Evolutionary conservation across 2,888 invertebrate genomes (phyloP), one percentile per base, ranked within the genome.

Genomic region (Epinotia bilunana): DNA sequence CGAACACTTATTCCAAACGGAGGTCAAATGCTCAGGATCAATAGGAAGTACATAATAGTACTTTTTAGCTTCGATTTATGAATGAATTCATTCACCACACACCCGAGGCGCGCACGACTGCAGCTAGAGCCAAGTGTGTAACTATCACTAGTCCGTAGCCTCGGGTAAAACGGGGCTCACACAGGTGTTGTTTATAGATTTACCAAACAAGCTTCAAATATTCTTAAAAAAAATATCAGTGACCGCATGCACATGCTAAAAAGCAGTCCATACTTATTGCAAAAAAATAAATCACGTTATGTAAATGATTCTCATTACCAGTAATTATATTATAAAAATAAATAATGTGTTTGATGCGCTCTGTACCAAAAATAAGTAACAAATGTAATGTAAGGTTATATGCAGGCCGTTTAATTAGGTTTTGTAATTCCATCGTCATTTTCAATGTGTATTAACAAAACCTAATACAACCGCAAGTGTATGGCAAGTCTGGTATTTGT

Each of bases 211-310:
- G 65, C 18, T 49, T 13, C n/a, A 43, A n/a, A n/a, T 23, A 61
- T 70, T 46, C 46, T 23, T 55, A 20, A 49, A 65, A 72, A 28
- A 63, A 61, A n/a, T 53, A 57, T 43, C 18, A 13, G n/a, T 43
- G 23, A 43, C 57, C 67, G 67, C 91, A 90, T 91, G 90, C 90
- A 53, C 90, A 89, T 90, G 91, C 91, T 71, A 76, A 63, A 23
- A 75, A 61, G 60, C 57, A 67, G 46, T 49, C 46, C 11, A 13
- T 43, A 67, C 55, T 18, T n/a, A n/a, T n/a, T 28, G 57, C 39
- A 68, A 68, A 49, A 69, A 46, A 69, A 16, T n/a, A 23, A 23
- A 69, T 28, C 39, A 55, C 18, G 23, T 16, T 1, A 65, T 53
- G 28, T 16, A 60, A 28, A 43, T 3, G 13, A n/a, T 43, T 33